Evolutionary conservation across 2,797 vertebrate species (phyloP).

Genomic region (Chromis chromis): DNA sequence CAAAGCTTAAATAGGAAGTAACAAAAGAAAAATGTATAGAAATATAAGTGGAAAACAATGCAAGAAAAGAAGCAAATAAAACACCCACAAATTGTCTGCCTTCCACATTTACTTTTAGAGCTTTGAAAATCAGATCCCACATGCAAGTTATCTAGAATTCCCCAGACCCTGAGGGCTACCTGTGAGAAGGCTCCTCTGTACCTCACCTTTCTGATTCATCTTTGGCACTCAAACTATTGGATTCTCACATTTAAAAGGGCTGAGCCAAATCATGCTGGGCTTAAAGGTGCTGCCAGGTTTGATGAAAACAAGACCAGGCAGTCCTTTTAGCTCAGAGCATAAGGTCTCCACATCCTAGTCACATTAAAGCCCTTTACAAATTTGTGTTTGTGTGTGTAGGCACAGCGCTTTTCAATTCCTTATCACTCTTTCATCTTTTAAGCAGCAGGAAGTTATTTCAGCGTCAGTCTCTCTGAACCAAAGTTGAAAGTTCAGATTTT

Average conservation of each 20-base stretch:
- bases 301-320: slow-evolving; percentile 74
- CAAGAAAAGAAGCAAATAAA: slow-evolving; percentile 21
- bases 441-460: slow-evolving; percentile 68
- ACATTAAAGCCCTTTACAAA: slow-evolving; percentile 71
- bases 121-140: slow-evolving; percentile 59
- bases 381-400: slow-evolving; percentile 30
- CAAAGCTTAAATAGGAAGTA: slow-evolving; percentile 84
- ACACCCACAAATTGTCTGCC: slow-evolving; percentile 25
- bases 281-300: slow-evolving; percentile 70
- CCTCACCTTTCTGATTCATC: slow-evolving; percentile 43
- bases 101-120: slow-evolving; percentile 28
- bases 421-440: slow-evolving; percentile 66
- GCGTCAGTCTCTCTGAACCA: slow-evolving; percentile 35
- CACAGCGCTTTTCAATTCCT: slow-evolving; percentile 46
- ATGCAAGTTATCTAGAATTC: slow-evolving; percentile 60
- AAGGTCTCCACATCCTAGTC: slow-evolving; percentile 59
- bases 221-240: slow-evolving; percentile 53
- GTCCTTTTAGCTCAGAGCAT: slow-evolving; percentile 68
- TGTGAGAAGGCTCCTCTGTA: slow-evolving; percentile 39
- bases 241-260: slow-evolving; percentile 64
- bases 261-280: slow-evolving; percentile 47
- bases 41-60: slow-evolving; percentile 9
- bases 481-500: slow-evolving; percentile 25
- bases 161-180: slow-evolving; percentile 67
- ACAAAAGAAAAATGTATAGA: slow-evolving; percentile 24